phyloP scores from a whole-genome alignment of 2,113 vertebrate genomes.

The Columba janthina region DNA sequence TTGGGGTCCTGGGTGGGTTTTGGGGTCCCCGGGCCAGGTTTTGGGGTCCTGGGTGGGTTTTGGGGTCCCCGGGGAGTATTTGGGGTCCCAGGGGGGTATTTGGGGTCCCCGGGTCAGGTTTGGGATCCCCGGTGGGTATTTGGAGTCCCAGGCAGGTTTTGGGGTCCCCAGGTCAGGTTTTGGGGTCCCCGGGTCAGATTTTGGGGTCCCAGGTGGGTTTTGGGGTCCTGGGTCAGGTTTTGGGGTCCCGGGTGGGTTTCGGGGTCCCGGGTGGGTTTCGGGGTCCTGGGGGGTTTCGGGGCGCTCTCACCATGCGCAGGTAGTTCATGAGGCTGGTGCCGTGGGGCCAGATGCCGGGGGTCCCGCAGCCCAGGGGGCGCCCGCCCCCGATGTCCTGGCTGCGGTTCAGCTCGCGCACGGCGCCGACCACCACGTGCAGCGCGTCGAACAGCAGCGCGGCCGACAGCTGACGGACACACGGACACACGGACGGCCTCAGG shows the following conservation, averaged over 20 bases:
- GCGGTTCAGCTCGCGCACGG: constrained; percentile 88
- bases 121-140: no score
- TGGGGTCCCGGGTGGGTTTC: no score
- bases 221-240: no score
- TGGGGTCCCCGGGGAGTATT: no score
- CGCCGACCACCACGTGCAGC: constrained; percentile 87
- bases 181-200: no score
- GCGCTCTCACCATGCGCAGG: constrained; percentile 84
- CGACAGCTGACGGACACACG: constrained; percentile 74
- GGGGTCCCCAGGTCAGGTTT: no score
- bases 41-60: no score
- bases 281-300: no score
- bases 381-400: constrained; percentile 89
- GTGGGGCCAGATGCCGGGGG: constrained; percentile 84
- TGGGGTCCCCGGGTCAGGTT: background rate
- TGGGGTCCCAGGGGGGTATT: background rate
- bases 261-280: background rate
- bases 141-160: background rate
- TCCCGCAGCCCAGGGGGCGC: constrained; percentile 73
- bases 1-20: background rate
- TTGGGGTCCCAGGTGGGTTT: no score
- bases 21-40: no score
- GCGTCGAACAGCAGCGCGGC: constrained; percentile 90
- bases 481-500: no score
- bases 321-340: constrained; percentile 95